These are phyloP conservation scores for Megalops cyprinoides DNA, from an alignment of 2,797 vertebrate genomes.

Conservation along the genomic window DNA sequence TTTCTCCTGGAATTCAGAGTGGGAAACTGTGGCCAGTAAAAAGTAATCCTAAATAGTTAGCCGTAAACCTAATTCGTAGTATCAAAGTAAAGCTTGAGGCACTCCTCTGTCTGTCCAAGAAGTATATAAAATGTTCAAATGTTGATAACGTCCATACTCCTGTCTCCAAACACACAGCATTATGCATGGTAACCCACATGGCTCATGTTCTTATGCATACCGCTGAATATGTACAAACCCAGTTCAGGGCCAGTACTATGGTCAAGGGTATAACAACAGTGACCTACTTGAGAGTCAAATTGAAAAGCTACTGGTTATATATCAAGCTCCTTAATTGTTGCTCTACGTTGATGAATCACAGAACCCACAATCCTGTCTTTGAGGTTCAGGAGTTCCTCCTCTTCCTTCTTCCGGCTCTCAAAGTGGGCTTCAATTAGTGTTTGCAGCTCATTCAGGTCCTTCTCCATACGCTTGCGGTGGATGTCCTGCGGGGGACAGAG, in stretches of 20 bases:
- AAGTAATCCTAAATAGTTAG: not conserved
- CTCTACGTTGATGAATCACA: not conserved
- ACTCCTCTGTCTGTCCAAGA: not conserved
- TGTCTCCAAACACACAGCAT: too few species aligned
- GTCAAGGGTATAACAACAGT: too few species aligned
- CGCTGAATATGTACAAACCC: too few species aligned
- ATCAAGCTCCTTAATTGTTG: not conserved
- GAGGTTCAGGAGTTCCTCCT: slow-evolving; percentile 88
- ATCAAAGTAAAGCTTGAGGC: not conserved
- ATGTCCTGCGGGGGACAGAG: slow-evolving; percentile 78
- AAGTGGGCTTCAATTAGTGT: slow-evolving; percentile 92
- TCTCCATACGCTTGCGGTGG: slow-evolving; percentile 96
- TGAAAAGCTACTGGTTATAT: not conserved
- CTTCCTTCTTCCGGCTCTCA: slow-evolving; percentile 93
- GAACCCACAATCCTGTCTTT: slow-evolving; percentile 89
- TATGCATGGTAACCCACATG: too few species aligned
- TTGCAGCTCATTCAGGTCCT: slow-evolving; percentile 93
- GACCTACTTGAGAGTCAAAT: too few species aligned
- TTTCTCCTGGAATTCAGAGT: slow-evolving; percentile 75
- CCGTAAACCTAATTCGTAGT: too few species aligned
- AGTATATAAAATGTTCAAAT: not conserved
- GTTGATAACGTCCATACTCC: too few species aligned
- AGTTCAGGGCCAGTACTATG: too few species aligned
- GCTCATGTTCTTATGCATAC: too few species aligned
- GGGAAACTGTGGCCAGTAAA: too few species aligned